Evolutionary conservation across 2,113 vertebrate genomes (phyloP).

Genomic region (Onychostoma macrolepis): DNA sequence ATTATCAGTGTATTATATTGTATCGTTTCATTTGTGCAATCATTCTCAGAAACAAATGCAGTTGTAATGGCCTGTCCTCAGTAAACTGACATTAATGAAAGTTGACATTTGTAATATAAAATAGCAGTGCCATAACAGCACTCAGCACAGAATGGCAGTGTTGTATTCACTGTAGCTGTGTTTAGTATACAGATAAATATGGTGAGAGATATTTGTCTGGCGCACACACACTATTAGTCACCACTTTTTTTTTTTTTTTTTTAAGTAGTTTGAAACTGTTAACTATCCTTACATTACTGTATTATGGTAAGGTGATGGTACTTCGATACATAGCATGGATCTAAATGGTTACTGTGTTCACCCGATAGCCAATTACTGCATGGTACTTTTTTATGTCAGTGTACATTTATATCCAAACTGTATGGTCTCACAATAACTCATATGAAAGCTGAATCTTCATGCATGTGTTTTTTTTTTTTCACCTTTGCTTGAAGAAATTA

Average conservation of each 20-base stretch:
- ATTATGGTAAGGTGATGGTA: too few relatives aligned
- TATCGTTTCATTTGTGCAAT: neutral
- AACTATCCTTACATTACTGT: too few relatives aligned
- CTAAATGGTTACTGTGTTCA: too few relatives aligned
- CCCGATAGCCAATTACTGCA: too few relatives aligned
- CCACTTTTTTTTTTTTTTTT: too few relatives aligned
- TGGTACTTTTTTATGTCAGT: neutral
- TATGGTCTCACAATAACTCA: neutral
- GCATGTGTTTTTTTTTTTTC: too few relatives aligned
- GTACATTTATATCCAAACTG: neutral
- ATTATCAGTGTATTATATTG: neutral
- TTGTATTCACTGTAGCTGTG: neutral
- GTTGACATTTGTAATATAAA: neutral
- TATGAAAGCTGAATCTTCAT: too few relatives aligned
- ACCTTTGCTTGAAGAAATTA: too few relatives aligned
- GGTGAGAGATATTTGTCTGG: neutral
- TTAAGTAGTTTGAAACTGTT: too few relatives aligned
- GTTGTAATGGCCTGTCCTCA: neutral
- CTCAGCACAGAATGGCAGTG: neutral
- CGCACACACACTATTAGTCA: too few relatives aligned
- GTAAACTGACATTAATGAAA: too few relatives aligned
- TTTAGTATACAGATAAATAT: neutral
- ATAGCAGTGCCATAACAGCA: neutral
- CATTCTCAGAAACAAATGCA: neutral
- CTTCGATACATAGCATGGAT: too few relatives aligned